Conservation (phyloP, 2,797 vertebrate genomes). For the Falco concolor region DNA sequence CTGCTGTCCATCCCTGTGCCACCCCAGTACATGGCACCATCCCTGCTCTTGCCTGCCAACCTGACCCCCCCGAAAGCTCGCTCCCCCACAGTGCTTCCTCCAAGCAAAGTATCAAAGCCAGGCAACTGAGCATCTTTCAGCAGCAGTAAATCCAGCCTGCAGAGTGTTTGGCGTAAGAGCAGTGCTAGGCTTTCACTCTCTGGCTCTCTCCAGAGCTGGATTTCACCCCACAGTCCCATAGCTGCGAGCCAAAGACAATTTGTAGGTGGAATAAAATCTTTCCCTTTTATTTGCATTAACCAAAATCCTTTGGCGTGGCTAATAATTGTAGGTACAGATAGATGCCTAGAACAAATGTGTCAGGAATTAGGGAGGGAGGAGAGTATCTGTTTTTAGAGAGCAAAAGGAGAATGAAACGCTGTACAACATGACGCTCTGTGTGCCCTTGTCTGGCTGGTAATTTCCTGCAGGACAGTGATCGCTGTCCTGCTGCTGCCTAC, state of each 20-base stretch:
- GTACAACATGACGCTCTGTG: fast-evolving
- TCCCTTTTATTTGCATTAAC: conserved; percentile 16
- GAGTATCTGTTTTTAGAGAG: neutral
- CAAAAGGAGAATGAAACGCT: neutral
- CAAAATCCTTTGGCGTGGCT: neutral
- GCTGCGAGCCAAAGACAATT: neutral
- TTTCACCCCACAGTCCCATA: neutral
- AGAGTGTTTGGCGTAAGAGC: neutral
- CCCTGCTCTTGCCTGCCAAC: neutral
- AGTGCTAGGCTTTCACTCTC: neutral
- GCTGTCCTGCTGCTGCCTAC: neutral
- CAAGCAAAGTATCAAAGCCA: neutral
- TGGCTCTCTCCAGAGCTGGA: neutral
- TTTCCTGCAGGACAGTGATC: neutral
- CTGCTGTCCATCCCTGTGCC: neutral
- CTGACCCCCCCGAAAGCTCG: fast-evolving
- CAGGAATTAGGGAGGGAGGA: neutral
- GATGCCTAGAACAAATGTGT: neutral
- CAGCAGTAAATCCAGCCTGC: conserved; percentile 4
- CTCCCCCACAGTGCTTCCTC: neutral
- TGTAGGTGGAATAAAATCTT: conserved; percentile 23
- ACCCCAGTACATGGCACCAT: neutral
- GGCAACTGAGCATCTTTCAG: neutral
- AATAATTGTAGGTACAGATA: neutral
- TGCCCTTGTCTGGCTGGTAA: neutral